These are phyloP conservation scores for Casuarius casuarius DNA, from an alignment of 2,113 vertebrate genomes.

Conservation along the genomic window DNA sequence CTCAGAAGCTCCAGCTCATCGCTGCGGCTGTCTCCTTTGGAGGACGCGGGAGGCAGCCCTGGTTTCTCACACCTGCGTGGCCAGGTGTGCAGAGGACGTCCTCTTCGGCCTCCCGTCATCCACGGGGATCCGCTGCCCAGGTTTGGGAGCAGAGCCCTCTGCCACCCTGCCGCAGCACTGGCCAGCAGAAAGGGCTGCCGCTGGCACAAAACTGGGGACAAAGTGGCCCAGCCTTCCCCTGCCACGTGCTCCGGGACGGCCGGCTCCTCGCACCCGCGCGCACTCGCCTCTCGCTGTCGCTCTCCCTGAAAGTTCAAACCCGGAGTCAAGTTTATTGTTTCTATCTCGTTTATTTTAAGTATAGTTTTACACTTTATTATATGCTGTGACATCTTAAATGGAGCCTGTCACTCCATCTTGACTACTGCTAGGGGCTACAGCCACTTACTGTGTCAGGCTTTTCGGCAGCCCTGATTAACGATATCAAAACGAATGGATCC, in stretches of 20 bases:
- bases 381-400: conserved; percentile 83
- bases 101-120: background rate
- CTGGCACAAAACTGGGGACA: background rate
- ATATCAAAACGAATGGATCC: conserved; percentile 70
- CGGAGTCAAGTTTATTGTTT: conserved; percentile 81
- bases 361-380: conserved; percentile 84
- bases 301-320: conserved; percentile 72
- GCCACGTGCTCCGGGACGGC: rapidly evolving
- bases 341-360: conserved; percentile 83
- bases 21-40: background rate
- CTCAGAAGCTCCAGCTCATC: background rate
- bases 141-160: too few relatives aligned
- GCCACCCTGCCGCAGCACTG: too few relatives aligned
- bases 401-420: conserved; percentile 81
- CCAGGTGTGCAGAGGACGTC: background rate
- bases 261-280: rapidly evolving
- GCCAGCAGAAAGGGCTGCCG: background rate
- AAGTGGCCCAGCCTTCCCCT: background rate
- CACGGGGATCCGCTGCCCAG: too few relatives aligned
- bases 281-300: background rate
- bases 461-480: conserved; percentile 78
- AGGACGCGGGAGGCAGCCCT: background rate
- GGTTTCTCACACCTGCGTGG: background rate
- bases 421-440: conserved; percentile 79
- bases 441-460: conserved; percentile 76